A percentile compares a stretch with the other conserved stretches of the same genome.
These are phyloP conservation scores for Conus canariensis DNA, from an alignment of 2,888 invertebrate species.

Conservation along the genomic window DNA sequence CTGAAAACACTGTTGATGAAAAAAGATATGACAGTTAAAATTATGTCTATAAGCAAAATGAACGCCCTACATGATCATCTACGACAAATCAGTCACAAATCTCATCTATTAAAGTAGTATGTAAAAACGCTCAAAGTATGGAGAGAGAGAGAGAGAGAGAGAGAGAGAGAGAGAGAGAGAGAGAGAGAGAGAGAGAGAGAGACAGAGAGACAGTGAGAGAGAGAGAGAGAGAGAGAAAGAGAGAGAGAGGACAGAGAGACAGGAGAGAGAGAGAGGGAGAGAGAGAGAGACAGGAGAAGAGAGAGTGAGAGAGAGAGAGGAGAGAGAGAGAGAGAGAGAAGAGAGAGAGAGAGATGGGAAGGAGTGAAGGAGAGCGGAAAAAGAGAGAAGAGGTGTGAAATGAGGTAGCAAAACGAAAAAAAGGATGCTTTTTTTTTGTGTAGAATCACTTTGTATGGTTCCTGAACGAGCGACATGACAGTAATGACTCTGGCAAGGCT, in stretches of 20 bases:
- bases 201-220: neutral
- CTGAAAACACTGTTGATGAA: too few relatives aligned
- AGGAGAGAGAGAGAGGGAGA: neutral
- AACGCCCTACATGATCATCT: neutral
- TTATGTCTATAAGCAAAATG: neutral
- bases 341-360: neutral
- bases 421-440: too few relatives aligned
- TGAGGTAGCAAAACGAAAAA: too few relatives aligned
- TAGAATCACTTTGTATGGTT: too few relatives aligned
- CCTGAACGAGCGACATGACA: too few relatives aligned
- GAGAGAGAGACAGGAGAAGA: neutral
- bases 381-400: neutral
- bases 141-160: constrained; percentile 4
- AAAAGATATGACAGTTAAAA: neutral
- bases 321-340: neutral
- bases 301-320: neutral
- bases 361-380: neutral
- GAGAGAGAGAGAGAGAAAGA: neutral
- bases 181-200: neutral
- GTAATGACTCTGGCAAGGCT: too few relatives aligned
- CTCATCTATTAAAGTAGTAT: neutral
- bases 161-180: neutral
- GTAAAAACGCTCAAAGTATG: too few relatives aligned
- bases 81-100: neutral
- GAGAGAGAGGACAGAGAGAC: neutral